Base-by-base conservation (phyloP, 2,888 invertebrate genomes). In the Oxyscelio sp. region DNA sequence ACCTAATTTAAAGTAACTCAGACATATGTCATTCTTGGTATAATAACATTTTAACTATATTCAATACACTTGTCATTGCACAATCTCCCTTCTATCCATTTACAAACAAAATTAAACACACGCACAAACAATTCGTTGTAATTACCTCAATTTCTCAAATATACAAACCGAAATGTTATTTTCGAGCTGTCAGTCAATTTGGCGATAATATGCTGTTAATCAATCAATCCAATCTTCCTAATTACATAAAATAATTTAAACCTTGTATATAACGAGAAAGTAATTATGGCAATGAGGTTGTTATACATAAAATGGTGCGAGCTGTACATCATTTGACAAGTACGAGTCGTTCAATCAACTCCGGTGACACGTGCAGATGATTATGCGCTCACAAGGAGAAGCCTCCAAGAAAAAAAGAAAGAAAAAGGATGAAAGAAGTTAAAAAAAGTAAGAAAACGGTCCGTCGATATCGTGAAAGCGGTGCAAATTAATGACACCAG, bases 401-500 rank as follows among this genome's bases (percentile, higher is more conserved):
- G 74, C 27, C 59, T 70, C 31, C 19, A 71, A 45, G 24, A 9
- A 11, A 45, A 31, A 17, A 34, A 52, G 34, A 78, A 61, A 27
- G 11, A 19, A 65, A 22, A 43, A 50, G 11, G 8, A 27, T 27
- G n/a, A n/a, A n/a, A n/a, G n/a, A n/a, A n/a, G n/a, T n/a, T 27
- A 4, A 21, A 58, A 17, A n/a, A 52, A 65, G 19, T 40, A 61
- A 27, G 54, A 58, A 6, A 21, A 56, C 34, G 24, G 38, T 50
- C 2, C 71, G 80, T 78, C 90, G 89, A 89, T 91, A 90, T 87
- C 85, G 88, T 87, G 87, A 74, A 89, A 88, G 86, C 87, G 66
- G 90, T 85, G 85, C 78, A 88, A 91, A 92, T 92, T 92, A 92
- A 92, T 92, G 91, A 91, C 87, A 89, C 85, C 82, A 82, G 87